These are phyloP conservation scores for Rissa tridactyla DNA, from an alignment of 2,113 vertebrate genomes.

Conservation along the genomic window DNA sequence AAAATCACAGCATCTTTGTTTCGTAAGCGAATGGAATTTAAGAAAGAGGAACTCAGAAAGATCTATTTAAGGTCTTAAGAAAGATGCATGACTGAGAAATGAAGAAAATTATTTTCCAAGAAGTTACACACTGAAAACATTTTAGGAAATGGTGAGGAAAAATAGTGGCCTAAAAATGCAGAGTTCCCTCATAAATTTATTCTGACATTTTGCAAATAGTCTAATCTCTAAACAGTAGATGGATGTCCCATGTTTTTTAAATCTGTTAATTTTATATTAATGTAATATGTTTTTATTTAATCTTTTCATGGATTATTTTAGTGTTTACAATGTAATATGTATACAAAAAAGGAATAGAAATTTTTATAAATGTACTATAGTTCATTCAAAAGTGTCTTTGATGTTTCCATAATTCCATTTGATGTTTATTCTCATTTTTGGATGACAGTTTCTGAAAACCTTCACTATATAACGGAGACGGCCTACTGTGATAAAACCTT, in stretches of 20 bases:
- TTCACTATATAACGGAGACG: neutral
- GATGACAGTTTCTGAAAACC: neutral
- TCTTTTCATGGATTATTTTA: neutral
- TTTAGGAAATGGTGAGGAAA: neutral
- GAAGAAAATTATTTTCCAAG: neutral
- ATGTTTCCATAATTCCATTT: slow-evolving; percentile 19
- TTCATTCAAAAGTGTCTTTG: neutral
- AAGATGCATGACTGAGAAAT: neutral
- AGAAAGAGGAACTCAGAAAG: neutral
- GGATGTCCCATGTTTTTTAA: neutral
- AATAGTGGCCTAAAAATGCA: neutral
- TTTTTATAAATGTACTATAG: neutral
- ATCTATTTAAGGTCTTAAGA: neutral
- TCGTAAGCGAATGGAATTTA: neutral
- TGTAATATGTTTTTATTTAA: neutral
- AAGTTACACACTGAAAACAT: neutral
- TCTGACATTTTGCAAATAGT: neutral
- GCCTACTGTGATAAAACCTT: neutral
- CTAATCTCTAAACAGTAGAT: neutral
- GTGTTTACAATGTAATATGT: neutral
- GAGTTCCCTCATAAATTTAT: neutral
- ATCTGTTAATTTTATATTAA: neutral
- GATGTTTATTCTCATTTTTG: slow-evolving; percentile 27
- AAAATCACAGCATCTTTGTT: neutral
- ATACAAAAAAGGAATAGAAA: neutral